Conservation (phyloP, 2,797 vertebrate species). For the Pipistrellus pygmaeus region DNA sequence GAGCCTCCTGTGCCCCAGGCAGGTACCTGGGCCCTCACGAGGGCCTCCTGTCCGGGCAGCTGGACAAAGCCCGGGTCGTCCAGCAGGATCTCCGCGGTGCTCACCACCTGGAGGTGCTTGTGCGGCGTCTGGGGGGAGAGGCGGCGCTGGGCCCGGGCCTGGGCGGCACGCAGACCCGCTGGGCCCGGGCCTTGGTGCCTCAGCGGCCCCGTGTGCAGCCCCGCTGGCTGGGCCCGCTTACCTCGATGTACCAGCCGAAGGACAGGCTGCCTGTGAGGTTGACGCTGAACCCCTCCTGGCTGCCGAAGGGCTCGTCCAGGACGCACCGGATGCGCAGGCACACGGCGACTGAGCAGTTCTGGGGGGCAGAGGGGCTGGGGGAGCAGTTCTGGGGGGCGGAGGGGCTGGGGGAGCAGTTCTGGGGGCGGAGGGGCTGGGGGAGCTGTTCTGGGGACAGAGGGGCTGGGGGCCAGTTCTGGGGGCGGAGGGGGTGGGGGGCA, state of each 20-base stretch:
- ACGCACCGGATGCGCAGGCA: slow-evolving; percentile 89
- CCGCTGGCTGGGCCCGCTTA: neutral
- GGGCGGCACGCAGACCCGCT: neutral
- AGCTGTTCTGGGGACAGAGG: no score
- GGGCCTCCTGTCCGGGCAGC: slow-evolving; percentile 74
- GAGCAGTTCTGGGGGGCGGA: no score
- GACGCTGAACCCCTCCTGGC: slow-evolving; percentile 74
- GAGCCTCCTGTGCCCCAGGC: neutral
- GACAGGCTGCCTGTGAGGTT: slow-evolving; percentile 88
- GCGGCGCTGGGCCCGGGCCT: neutral
- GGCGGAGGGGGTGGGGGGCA: slow-evolving; percentile 55
- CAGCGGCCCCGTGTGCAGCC: neutral
- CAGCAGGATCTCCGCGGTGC: slow-evolving; percentile 88
- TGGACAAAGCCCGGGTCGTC: slow-evolving; percentile 86
- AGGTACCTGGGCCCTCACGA: slow-evolving; percentile 79
- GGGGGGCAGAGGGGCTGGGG: neutral
- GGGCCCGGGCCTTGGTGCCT: neutral
- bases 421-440: no score
- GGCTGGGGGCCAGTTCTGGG: no score
- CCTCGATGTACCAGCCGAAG: slow-evolving; percentile 88
- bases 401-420: no score
- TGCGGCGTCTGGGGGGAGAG: slow-evolving; percentile 85
- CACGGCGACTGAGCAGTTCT: slow-evolving; percentile 89
- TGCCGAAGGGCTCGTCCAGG: slow-evolving; percentile 67
- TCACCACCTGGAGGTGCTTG: slow-evolving; percentile 85